Evolutionary conservation across 2,797 vertebrate genomes (phyloP).

Genomic region (Serranus cabrilla): DNA sequence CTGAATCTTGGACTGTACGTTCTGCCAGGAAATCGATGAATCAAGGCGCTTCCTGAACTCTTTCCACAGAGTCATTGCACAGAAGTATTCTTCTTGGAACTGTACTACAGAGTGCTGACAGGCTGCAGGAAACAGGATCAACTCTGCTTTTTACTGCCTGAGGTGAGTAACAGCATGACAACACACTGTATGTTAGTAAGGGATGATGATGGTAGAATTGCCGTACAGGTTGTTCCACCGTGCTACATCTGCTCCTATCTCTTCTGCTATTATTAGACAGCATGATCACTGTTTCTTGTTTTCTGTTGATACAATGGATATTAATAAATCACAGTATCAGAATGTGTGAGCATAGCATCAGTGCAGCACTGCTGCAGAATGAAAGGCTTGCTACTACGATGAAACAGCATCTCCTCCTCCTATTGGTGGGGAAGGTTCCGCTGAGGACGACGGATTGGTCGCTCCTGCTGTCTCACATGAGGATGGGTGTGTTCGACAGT

Average conservation of each 20-base stretch:
- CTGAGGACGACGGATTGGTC: conserved; percentile 47
- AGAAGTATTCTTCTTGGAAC: conserved; percentile 12
- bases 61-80: conserved; percentile 39
- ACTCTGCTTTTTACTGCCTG: conserved; percentile 24
- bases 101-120: conserved; percentile 23
- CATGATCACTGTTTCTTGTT: neutral
- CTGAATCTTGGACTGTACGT: conserved; percentile 21
- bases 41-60: conserved; percentile 1
- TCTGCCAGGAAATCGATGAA: conserved; percentile 22
- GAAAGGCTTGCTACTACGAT: conserved; percentile 52
- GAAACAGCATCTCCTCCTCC: conserved; percentile 56
- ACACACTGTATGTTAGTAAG: conserved; percentile 8
- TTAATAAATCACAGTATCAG: conserved; percentile 16
- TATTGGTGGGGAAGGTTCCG: conserved; percentile 55
- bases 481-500: conserved; percentile 36
- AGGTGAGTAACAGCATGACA: conserved; percentile 64
- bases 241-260: neutral
- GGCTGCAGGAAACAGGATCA: conserved; percentile 34
- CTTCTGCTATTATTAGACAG: neutral
- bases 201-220: neutral
- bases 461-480: conserved; percentile 30
- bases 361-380: conserved; percentile 61
- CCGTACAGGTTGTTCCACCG: neutral
- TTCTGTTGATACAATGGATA: conserved; percentile 11
- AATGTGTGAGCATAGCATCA: conserved; percentile 40